Evolutionary conservation across 2,113 vertebrate species (phyloP), one percentile per base, ranked within the genome.

Genomic region (Fregata magnificens): DNA sequence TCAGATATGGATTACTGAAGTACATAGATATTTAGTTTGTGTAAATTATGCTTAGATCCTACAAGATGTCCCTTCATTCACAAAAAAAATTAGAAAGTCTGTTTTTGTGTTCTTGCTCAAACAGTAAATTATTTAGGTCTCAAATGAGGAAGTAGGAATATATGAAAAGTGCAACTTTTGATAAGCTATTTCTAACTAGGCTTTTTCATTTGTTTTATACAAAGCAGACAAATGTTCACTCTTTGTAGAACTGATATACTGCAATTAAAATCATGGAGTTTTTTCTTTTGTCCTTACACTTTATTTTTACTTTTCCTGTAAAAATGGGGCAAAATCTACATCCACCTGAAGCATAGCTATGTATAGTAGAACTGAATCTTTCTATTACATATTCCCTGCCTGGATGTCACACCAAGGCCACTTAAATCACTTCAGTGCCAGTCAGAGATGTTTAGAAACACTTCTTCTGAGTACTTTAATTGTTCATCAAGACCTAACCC

Each of bases 401-500:
- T 58, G 42, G 67, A 50, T 86, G 72, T 86, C 81, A 96, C 61
- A 69, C 59, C 36, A 91, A 93, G 90, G 63, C 53, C 61, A 63
- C 73, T 87, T 76, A 53, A 86, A 73, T 86, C 90, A 90, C 63
- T 96, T 96, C 74, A 95, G 82, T 22, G 87, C 34, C 34, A 87
- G 52, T 70, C 59, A 85, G 74, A 91, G 71, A 79, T 96, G 86
- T 45, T 93, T 71, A 62, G 88, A 73, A 94, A 93, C 86, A 78
- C 92, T 80, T 61, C 56, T 70, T 88, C 66, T 72, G 73, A 82
- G 62, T 71, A 38, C 56, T 91, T 90, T 87, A 91, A 73, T 89
- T 91, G 82, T 93, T 90, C 93, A 93, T 95, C 80, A 77, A 93
- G 70, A 70, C 83, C 73, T 88, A 84, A 72, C 88, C 83, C 86